Percentiles rank a stretch among this genome's conserved stretches.
Evolutionary conservation across 2,113 vertebrate genomes (phyloP).

Genomic region (Genyomyrus donnyi): DNA sequence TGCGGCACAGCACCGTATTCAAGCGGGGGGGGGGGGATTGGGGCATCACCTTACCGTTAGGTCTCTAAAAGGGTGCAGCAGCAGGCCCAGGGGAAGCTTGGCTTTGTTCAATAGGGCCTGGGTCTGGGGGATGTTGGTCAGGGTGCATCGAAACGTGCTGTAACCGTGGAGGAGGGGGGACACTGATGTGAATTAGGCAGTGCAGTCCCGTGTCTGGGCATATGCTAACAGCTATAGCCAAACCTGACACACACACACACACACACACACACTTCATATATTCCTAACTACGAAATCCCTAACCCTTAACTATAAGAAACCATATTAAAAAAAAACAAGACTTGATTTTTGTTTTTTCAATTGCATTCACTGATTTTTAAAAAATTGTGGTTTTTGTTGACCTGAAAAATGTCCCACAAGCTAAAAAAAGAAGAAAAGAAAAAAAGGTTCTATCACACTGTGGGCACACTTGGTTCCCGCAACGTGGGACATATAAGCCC

Average conservation of each 20-base stretch:
- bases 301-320: not conserved
- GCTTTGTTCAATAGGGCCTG: slow-evolving; percentile 93
- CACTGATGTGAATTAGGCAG: not conserved
- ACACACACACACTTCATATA: not conserved
- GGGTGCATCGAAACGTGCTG: slow-evolving; percentile 89
- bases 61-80: slow-evolving; percentile 95
- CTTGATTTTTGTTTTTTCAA: not conserved
- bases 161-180: not conserved
- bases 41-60: slow-evolving; percentile 67
- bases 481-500: not conserved
- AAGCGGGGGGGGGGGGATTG: too few relatives aligned
- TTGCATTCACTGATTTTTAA: not conserved
- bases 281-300: not conserved
- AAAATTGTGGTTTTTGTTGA: not conserved
- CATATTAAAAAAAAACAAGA: not conserved
- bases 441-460: not conserved
- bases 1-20: not conserved
- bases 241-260: not conserved
- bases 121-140: slow-evolving; percentile 88
- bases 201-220: not conserved
- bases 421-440: not conserved
- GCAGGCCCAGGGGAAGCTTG: slow-evolving; percentile 85
- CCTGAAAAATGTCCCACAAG: not conserved
- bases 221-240: not conserved
- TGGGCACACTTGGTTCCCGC: not conserved